Evolutionary conservation across 2,888 invertebrate species (phyloP).

Genomic region (Chrysotoxum bicinctum): DNA sequence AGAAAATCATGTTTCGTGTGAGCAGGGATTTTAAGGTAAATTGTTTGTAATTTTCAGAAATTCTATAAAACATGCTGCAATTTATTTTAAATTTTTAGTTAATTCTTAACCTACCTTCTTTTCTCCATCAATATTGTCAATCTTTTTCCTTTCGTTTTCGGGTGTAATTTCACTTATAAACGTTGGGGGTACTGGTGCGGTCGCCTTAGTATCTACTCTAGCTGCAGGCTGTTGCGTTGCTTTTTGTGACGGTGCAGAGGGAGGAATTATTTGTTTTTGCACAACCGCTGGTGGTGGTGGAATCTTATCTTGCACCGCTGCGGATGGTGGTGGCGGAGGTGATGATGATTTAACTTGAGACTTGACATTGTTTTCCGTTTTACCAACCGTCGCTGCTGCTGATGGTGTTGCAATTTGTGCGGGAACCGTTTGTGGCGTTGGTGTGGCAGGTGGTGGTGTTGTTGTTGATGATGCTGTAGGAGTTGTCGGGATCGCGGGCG

Average conservation of each 20-base stretch:
- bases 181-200: slow-evolving; percentile 39
- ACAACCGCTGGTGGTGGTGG: slow-evolving; percentile 74
- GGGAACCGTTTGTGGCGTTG: slow-evolving; percentile 32
- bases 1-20: too few relatives aligned
- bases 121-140: slow-evolving; percentile 77
- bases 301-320: slow-evolving; percentile 53
- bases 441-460: slow-evolving; percentile 72
- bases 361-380: slow-evolving; percentile 76
- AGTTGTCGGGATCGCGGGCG: slow-evolving; percentile 66
- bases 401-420: slow-evolving; percentile 75
- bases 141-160: slow-evolving; percentile 71
- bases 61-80: neutral
- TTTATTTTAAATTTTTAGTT: neutral
- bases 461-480: slow-evolving; percentile 59
- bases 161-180: slow-evolving; percentile 35
- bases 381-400: slow-evolving; percentile 75
- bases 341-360: slow-evolving; percentile 58
- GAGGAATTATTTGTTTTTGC: slow-evolving; percentile 71
- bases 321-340: slow-evolving; percentile 58
- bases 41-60: neutral
- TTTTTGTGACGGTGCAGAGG: slow-evolving; percentile 66
- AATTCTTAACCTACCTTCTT: slow-evolving; percentile 77
- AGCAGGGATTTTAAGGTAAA: neutral
- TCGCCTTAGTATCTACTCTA: slow-evolving; percentile 61
- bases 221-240: slow-evolving; percentile 50